Evolutionary conservation across 2,797 vertebrate genomes (phyloP).

Genomic region (Borostomias antarcticus): DNA sequence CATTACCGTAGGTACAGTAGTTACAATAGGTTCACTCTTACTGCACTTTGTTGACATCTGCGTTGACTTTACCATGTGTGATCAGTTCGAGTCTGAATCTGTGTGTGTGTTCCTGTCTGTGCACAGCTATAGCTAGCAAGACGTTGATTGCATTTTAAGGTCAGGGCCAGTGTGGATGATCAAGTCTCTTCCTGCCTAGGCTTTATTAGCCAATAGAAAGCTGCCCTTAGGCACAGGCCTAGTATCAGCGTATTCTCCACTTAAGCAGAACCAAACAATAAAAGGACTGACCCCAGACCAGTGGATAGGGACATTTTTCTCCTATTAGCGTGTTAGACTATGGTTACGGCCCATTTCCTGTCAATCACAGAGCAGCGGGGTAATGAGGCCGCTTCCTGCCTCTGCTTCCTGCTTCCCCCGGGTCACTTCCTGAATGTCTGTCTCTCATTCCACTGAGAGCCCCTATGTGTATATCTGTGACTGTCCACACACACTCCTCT

Average conservation of each 20-base stretch:
- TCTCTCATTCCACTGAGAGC: neutral
- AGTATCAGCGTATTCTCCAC: too few species aligned
- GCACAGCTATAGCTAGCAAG: too few species aligned
- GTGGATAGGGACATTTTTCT: too few species aligned
- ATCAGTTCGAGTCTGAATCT: neutral
- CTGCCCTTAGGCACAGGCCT: neutral
- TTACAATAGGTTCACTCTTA: too few species aligned
- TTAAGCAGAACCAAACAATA: too few species aligned
- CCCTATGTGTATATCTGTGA: neutral
- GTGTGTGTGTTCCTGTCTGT: neutral
- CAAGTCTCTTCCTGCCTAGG: neutral
- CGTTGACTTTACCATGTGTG: neutral
- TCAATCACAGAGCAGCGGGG: neutral
- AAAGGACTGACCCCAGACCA: too few species aligned
- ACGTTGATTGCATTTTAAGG: too few species aligned
- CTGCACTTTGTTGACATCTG: neutral
- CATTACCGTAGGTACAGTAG: too few species aligned
- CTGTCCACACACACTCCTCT: neutral
- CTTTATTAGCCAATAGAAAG: neutral
- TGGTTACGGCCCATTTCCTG: slow-evolving; percentile 1
- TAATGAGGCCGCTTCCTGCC: slow-evolving; percentile 2
- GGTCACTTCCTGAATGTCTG: slow-evolving; percentile 1
- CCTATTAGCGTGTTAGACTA: neutral
- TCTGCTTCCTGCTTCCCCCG: neutral
- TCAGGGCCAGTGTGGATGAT: too few species aligned